These are phyloP conservation scores for Rambutsinella grinnellia DNA, from an alignment of 2,888 invertebrate species.

Conservation along the genomic window DNA sequence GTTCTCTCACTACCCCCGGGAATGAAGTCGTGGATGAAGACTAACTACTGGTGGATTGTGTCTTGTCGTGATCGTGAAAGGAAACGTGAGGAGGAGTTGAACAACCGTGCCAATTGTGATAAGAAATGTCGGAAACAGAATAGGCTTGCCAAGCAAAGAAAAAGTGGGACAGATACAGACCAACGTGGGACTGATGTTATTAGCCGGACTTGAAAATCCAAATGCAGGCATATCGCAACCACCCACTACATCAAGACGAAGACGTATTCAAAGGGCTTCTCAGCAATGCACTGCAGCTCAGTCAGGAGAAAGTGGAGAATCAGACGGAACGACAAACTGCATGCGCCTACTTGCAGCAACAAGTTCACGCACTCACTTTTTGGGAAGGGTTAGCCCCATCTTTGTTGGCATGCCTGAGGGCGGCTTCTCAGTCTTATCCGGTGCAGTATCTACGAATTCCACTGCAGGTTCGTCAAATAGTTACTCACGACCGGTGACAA, in stretches of 20 bases:
- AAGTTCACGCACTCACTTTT: conserved; percentile 36
- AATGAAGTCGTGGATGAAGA: conserved; percentile 59
- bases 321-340: conserved; percentile 19
- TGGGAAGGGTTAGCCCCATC: conserved; percentile 42
- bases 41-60: conserved; percentile 65
- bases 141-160: neutral
- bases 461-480: neutral
- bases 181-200: neutral
- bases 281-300: neutral
- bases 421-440: conserved; percentile 29
- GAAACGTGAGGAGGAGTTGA: conserved; percentile 41
- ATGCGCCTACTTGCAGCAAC: conserved; percentile 31
- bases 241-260: neutral
- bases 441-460: neutral
- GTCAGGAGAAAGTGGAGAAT: neutral
- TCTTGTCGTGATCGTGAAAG: conserved; percentile 47
- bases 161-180: neutral
- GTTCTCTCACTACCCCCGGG: conserved; percentile 61
- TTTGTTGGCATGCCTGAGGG: conserved; percentile 48
- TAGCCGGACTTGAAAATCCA: neutral
- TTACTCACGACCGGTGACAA: neutral
- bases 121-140: conserved; percentile 4
- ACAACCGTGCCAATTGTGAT: conserved; percentile 36
- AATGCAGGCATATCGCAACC: neutral
- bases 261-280: neutral